A percentile compares a stretch with the other conserved stretches of the same genome.
These are phyloP conservation scores for Fregata magnificens DNA, from an alignment of 2,113 vertebrate species.

Conservation along the genomic window DNA sequence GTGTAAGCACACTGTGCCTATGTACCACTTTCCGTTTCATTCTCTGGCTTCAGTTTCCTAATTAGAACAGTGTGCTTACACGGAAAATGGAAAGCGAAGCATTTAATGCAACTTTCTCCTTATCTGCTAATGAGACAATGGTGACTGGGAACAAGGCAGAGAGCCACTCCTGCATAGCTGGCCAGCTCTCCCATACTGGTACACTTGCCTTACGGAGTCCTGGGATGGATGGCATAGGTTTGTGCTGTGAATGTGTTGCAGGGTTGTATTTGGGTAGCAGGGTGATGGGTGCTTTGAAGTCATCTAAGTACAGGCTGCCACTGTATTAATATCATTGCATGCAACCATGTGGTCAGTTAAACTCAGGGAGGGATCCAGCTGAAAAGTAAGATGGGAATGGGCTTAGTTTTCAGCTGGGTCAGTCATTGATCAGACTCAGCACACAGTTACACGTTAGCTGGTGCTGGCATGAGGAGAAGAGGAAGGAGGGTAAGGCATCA, in stretches of 20 bases:
- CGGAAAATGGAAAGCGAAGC: background rate
- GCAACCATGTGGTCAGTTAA: fast-evolving
- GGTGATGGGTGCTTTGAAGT: background rate
- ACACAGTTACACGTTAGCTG: background rate
- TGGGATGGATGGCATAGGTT: background rate
- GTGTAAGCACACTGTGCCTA: background rate
- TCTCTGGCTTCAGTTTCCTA: background rate
- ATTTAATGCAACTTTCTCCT: background rate
- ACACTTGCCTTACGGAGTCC: background rate
- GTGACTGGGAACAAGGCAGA: background rate
- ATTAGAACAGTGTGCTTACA: background rate
- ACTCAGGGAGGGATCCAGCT: background rate
- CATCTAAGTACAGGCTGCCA: background rate
- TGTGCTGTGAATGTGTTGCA: background rate
- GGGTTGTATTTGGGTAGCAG: background rate
- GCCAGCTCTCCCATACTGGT: background rate
- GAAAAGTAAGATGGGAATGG: background rate
- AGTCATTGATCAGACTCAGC: background rate
- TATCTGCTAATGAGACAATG: background rate
- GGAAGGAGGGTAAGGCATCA: background rate
- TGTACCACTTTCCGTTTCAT: background rate
- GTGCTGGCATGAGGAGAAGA: background rate
- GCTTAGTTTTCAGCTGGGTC: background rate
- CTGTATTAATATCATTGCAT: background rate
- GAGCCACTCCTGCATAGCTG: background rate